Evolutionary conservation across 2,888 invertebrate species (phyloP).

Genomic region (Petrophora chlorosata): DNA sequence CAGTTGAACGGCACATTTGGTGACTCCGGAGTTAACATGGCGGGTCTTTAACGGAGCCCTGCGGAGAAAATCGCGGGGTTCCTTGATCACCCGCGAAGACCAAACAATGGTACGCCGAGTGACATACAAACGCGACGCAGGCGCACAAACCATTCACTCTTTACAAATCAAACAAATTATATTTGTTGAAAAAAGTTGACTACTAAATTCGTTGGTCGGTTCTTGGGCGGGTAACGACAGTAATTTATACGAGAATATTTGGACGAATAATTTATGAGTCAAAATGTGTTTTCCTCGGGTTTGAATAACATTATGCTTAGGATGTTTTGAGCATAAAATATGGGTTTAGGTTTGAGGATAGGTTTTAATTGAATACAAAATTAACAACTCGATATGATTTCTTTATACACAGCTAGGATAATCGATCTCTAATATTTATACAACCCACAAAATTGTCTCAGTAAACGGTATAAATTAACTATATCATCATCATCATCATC

Average conservation of each 20-base stretch:
- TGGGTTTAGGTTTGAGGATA: neutral
- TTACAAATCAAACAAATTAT: conserved; percentile 82
- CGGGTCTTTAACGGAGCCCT: conserved; percentile 78
- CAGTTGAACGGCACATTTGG: conserved; percentile 66
- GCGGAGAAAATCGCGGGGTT: conserved; percentile 77
- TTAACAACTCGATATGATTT: no score
- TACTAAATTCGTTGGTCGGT: conserved; percentile 53
- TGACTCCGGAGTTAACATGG: conserved; percentile 72
- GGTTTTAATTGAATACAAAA: neutral
- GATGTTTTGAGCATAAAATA: neutral
- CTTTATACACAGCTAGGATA: no score
- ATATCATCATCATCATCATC: no score
- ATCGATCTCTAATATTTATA: no score
- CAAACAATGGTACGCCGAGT: conserved; percentile 67
- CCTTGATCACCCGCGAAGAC: conserved; percentile 73
- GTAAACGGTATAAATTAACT: no score
- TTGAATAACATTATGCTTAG: conserved; percentile 12
- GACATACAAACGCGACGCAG: conserved; percentile 58
- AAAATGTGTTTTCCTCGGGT: conserved; percentile 17
- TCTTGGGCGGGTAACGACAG: conserved; percentile 32
- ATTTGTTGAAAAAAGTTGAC: conserved; percentile 72
- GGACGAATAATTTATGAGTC: conserved; percentile 15
- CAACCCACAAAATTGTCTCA: no score
- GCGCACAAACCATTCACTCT: conserved; percentile 69
- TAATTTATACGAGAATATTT: conserved; percentile 28